Conservation (phyloP, 2,888 invertebrate genomes). For the Luperina testacea region DNA sequence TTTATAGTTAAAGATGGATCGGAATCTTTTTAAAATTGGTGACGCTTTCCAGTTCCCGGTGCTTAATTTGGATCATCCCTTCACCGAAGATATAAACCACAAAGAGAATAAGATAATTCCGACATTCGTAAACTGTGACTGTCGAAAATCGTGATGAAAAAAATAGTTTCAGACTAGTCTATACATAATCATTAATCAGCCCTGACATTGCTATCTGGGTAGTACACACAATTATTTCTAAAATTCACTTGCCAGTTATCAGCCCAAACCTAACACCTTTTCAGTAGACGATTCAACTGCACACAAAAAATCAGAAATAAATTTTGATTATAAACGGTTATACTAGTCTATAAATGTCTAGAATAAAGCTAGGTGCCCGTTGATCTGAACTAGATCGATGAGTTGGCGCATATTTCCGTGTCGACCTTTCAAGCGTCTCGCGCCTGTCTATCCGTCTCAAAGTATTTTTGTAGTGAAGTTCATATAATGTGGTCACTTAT, state of each 20-base stretch:
- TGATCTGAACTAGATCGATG: conserved; percentile 70
- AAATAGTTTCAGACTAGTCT: neutral
- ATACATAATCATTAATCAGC: neutral
- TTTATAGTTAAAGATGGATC: neutral
- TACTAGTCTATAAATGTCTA: conserved; percentile 45
- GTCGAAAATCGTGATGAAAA: neutral
- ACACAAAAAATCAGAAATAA: conserved; percentile 23
- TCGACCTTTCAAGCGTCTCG: conserved; percentile 70
- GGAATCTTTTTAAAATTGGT: neutral
- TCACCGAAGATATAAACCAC: neutral
- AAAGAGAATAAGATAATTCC: conserved; percentile 12
- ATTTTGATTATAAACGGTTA: conserved; percentile 38
- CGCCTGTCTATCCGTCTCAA: conserved; percentile 66
- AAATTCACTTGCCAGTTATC: neutral
- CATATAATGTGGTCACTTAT: conserved; percentile 26
- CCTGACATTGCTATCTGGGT: neutral
- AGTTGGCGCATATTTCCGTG: conserved; percentile 71
- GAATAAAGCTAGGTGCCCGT: conserved; percentile 56
- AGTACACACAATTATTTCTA: neutral
- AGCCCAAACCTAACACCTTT: neutral
- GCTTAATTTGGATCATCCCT: conserved; percentile 30
- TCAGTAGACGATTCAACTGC: conserved; percentile 10
- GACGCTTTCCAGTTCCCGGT: neutral
- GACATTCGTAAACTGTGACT: neutral
- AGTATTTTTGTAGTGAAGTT: conserved; percentile 62